A percentile compares a stretch with the other conserved stretches of the same genome.
Conservation (phyloP, 2,888 invertebrate species). For the Sphaerolaimus hirsutus region DNA sequence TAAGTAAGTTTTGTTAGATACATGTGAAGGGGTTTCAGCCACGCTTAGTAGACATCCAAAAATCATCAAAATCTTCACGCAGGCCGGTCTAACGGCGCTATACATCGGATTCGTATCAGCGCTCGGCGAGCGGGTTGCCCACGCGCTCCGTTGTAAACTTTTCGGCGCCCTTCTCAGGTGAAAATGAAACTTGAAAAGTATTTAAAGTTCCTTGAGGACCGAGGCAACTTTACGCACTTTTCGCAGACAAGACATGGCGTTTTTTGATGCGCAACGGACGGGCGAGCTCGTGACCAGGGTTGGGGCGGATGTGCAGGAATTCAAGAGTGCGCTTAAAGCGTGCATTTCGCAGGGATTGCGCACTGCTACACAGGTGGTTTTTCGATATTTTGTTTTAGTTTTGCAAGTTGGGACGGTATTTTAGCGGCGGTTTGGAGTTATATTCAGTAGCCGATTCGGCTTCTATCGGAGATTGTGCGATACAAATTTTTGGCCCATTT, state of each 20-base stretch:
- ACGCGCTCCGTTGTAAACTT: slow-evolving; percentile 50
- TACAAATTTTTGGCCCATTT: slow-evolving; percentile 7
- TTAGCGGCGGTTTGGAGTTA: too few species aligned
- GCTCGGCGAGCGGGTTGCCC: slow-evolving; percentile 65
- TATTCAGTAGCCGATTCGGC: background rate
- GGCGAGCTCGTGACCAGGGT: slow-evolving; percentile 75
- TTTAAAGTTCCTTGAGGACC: background rate
- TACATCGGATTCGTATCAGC: slow-evolving; percentile 66
- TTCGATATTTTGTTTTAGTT: background rate
- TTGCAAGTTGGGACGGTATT: background rate
- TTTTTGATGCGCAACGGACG: slow-evolving; percentile 67
- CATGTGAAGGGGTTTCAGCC: too few species aligned
- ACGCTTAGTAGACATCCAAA: too few species aligned
- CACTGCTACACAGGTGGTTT: slow-evolving; percentile 51
- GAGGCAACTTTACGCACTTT: background rate
- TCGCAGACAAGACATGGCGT: slow-evolving; percentile 58
- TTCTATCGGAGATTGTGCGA: too few species aligned
- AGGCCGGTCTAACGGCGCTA: slow-evolving; percentile 61
- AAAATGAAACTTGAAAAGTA: too few species aligned
- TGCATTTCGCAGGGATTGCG: slow-evolving; percentile 71
- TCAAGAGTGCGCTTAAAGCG: slow-evolving; percentile 82
- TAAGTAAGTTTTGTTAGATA: too few species aligned
- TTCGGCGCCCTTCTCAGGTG: slow-evolving; percentile 44
- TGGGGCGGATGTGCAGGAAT: slow-evolving; percentile 79
- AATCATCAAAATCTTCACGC: slow-evolving; percentile 26